Percentiles rank a stretch among this genome's conserved stretches.
Evolutionary conservation across 2,113 vertebrate species (phyloP).

Genomic region (Rallus limicola): DNA sequence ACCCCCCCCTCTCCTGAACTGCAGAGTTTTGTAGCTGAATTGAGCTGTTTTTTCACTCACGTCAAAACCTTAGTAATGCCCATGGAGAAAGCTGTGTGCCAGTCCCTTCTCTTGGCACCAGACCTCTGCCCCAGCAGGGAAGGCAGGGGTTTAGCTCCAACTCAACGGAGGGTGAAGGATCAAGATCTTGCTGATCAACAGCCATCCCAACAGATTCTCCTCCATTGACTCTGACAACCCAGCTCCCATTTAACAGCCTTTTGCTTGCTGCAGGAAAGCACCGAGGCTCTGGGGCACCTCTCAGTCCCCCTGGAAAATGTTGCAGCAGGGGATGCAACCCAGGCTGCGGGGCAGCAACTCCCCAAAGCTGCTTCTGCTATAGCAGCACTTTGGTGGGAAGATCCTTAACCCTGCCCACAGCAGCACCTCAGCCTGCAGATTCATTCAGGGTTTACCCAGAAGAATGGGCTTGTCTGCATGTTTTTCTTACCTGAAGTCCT

Average conservation of each 20-base stretch:
- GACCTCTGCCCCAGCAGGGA: not conserved
- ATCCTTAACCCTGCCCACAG: not conserved
- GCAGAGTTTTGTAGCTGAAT: not conserved
- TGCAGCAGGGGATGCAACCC: not conserved
- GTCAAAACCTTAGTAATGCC: not conserved
- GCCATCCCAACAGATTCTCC: not conserved
- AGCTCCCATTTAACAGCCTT: not conserved
- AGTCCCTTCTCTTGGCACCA: not conserved
- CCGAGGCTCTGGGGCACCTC: not conserved
- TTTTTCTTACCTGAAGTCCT: not conserved
- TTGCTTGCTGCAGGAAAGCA: fast-evolving
- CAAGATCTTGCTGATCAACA: not conserved
- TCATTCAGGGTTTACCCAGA: not conserved
- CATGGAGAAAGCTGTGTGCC: not conserved
- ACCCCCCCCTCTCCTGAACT: not conserved
- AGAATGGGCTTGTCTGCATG: not conserved
- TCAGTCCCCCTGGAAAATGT: too few relatives aligned
- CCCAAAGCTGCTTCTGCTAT: not conserved
- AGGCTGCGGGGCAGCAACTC: not conserved
- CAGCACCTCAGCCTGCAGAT: not conserved
- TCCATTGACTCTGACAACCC: fast-evolving
- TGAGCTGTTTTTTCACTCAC: not conserved
- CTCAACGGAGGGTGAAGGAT: not conserved
- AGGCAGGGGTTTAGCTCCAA: fast-evolving
- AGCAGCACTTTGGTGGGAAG: not conserved